Percentiles rank a stretch among this genome's conserved stretches.
Conservation (phyloP, 2,888 invertebrate species). For the Lapara coniferarum region DNA sequence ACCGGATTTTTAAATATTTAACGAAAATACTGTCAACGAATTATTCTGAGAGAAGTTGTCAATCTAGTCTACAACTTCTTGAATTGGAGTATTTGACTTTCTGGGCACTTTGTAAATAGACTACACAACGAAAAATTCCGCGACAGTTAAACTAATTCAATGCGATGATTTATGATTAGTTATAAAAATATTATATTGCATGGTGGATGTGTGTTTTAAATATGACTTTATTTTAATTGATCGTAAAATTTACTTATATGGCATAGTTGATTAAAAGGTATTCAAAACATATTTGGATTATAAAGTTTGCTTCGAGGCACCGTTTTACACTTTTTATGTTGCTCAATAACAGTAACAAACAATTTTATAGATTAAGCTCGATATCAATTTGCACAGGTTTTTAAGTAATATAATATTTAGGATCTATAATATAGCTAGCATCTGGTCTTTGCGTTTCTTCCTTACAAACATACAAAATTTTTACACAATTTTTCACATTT, state of each 20-base stretch:
- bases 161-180: slow-evolving; percentile 10
- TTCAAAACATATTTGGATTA: not conserved
- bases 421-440: too few species aligned
- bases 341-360: not conserved
- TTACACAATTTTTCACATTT: too few species aligned
- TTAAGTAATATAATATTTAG: too few species aligned
- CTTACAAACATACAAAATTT: too few species aligned
- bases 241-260: slow-evolving; percentile 9
- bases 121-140: not conserved
- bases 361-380: not conserved
- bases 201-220: not conserved
- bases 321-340: not conserved
- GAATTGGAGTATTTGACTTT: too few species aligned
- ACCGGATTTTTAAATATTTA: not conserved
- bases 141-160: slow-evolving; percentile 5
- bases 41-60: too few species aligned
- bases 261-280: not conserved
- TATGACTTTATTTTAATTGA: slow-evolving; percentile 24
- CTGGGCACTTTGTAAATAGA: not conserved
- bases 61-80: not conserved
- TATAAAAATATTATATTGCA: slow-evolving; percentile 8
- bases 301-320: not conserved
- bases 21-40: not conserved
- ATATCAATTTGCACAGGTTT: too few species aligned
- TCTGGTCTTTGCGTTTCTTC: too few species aligned